Evolutionary conservation across 2,113 vertebrate genomes (phyloP).

Genomic region (Anthoscopus minutus): DNA sequence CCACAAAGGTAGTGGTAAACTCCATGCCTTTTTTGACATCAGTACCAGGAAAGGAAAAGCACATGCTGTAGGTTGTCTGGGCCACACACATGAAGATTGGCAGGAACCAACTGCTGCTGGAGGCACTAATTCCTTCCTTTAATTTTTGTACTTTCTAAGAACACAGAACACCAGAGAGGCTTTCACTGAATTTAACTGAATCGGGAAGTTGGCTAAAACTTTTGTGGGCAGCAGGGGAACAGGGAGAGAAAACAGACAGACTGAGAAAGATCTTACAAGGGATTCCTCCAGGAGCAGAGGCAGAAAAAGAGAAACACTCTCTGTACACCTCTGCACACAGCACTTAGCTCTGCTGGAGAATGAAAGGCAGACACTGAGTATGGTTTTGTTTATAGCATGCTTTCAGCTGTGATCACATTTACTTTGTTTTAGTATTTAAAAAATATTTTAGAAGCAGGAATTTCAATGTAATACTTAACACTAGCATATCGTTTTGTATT

Average conservation of each 20-base stretch:
- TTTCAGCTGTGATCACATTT: not conserved
- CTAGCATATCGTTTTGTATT: rapidly evolving
- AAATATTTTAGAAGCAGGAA: not conserved
- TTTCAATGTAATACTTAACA: not conserved
- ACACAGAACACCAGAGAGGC: not conserved
- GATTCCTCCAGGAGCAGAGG: not conserved
- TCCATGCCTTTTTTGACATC: not conserved
- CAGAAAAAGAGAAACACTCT: not conserved
- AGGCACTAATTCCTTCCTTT: not conserved
- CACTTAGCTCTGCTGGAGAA: not conserved
- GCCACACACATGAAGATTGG: rapidly evolving
- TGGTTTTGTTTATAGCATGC: not conserved
- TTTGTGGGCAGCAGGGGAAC: not conserved
- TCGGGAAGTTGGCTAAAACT: not conserved
- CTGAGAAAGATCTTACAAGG: not conserved
- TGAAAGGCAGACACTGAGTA: not conserved
- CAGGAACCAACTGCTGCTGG: not conserved
- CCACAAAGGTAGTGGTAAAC: not conserved
- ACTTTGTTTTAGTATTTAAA: not conserved
- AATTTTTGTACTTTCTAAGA: not conserved
- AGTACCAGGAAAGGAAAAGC: not conserved
- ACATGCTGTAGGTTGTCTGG: not conserved
- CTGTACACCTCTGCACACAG: not conserved
- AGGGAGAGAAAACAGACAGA: not conserved
- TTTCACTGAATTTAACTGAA: not conserved